These are phyloP conservation scores for Leucoraja ocellata DNA, from an alignment of 2,797 vertebrate species.

Conservation along the genomic window DNA sequence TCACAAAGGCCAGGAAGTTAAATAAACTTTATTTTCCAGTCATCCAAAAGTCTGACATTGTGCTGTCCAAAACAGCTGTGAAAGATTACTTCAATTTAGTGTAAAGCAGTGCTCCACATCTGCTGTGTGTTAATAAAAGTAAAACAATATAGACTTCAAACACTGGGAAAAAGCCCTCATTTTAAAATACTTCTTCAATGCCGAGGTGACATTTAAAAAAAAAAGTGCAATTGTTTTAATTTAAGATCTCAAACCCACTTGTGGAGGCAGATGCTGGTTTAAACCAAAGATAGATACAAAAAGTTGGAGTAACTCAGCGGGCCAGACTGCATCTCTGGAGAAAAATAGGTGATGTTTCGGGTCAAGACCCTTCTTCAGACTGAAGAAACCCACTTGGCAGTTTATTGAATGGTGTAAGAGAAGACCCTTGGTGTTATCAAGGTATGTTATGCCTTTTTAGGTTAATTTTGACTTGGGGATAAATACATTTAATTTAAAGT, in stretches of 20 bases:
- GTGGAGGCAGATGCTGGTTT: too few species aligned
- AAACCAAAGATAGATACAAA: too few species aligned
- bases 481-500: background rate
- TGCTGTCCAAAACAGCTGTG: conserved; percentile 11
- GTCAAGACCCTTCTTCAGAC: too few species aligned
- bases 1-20: background rate
- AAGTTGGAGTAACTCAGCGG: too few species aligned
- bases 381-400: too few species aligned
- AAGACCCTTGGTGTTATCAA: background rate
- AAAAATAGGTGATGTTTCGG: too few species aligned
- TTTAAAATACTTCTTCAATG: background rate
- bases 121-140: conserved; percentile 13
- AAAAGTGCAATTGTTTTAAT: background rate
- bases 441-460: background rate
- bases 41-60: background rate
- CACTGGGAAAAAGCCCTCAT: background rate
- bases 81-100: conserved; percentile 24
- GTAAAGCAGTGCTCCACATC: conserved; percentile 23
- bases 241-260: background rate
- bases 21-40: background rate
- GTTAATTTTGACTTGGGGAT: background rate
- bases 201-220: background rate
- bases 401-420: background rate
- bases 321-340: too few species aligned
- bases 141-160: conserved; percentile 4